Percentiles rank a stretch among this genome's conserved stretches.
Conservation (phyloP, 2,888 invertebrate species). For the Empis livida region DNA sequence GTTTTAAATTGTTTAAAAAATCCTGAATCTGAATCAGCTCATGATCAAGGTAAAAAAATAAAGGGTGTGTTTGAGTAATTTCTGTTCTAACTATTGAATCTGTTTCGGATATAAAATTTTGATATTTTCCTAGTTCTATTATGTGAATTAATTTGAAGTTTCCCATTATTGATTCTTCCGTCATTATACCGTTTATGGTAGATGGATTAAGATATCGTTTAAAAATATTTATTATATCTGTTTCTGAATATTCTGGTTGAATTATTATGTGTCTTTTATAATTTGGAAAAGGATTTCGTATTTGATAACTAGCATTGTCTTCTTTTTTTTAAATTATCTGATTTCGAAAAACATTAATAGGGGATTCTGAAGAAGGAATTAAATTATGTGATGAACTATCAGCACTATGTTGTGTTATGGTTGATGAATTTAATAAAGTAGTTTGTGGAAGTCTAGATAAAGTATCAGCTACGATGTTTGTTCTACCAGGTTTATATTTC, state of each 20-base stretch:
- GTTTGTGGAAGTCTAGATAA: slow-evolving; percentile 3
- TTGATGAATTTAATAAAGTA: slow-evolving; percentile 4
- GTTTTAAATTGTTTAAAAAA: slow-evolving; percentile 2
- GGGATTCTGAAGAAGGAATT: slow-evolving; percentile 6
- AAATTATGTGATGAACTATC: slow-evolving; percentile 8
- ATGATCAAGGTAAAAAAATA: slow-evolving; percentile 5
- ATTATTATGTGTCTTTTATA: background rate
- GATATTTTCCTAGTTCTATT: slow-evolving; percentile 6
- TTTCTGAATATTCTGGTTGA: background rate
- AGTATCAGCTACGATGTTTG: slow-evolving; percentile 8
- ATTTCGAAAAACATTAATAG: background rate
- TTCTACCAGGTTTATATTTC: slow-evolving; percentile 5
- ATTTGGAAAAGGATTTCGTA: background rate
- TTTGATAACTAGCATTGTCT: background rate
- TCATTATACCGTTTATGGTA: slow-evolving; percentile 3
- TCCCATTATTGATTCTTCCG: slow-evolving; percentile 6
- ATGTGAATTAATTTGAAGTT: slow-evolving; percentile 8
- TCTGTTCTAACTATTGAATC: slow-evolving; percentile 3
- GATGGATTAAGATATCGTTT: background rate
- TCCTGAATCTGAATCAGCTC: slow-evolving; percentile 1
- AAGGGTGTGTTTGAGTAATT: slow-evolving; percentile 2
- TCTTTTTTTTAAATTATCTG: background rate
- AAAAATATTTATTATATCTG: background rate
- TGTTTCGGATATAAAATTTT: slow-evolving; percentile 4
- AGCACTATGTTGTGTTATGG: slow-evolving; percentile 6